These are phyloP conservation scores for Holcopasites calliopsidis DNA, from an alignment of 1,140 invertebrate genomes.

Conservation along the genomic window DNA sequence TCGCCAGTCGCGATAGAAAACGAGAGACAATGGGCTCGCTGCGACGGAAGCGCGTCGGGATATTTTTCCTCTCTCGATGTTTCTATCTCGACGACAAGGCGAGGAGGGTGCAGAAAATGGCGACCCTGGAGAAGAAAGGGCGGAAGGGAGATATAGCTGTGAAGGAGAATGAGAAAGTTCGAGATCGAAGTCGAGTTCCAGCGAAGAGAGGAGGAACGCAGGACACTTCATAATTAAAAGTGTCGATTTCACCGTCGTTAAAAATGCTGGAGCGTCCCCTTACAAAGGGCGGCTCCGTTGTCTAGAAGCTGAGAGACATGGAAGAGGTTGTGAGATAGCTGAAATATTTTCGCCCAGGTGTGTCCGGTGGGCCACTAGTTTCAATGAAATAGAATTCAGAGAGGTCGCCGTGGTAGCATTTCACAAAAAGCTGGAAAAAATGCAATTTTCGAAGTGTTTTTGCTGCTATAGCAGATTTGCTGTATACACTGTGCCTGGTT, in stretches of 20 bases:
- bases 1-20: slow-evolving; percentile 48
- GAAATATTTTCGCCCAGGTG: slow-evolving; percentile 49
- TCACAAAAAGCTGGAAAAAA: too few species aligned
- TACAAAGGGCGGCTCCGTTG: slow-evolving; percentile 42
- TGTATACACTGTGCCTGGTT: too few species aligned
- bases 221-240: slow-evolving; percentile 55
- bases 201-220: background rate
- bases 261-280: slow-evolving; percentile 42
- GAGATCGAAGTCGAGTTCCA: slow-evolving; percentile 31
- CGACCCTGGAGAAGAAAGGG: background rate
- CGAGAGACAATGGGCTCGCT: slow-evolving; percentile 58
- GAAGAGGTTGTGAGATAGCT: slow-evolving; percentile 29
- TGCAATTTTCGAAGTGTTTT: too few species aligned
- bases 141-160: background rate
- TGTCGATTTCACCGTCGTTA: slow-evolving; percentile 61
- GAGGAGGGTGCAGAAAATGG: background rate
- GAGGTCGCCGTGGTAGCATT: too few species aligned
- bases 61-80: slow-evolving; percentile 54
- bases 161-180: slow-evolving; percentile 11
- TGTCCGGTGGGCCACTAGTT: too few species aligned
- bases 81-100: slow-evolving; percentile 36
- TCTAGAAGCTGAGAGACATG: slow-evolving; percentile 40
- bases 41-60: slow-evolving; percentile 49
- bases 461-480: too few species aligned
- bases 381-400: too few species aligned